A percentile compares a stretch with the other conserved stretches of the same genome.
These are phyloP conservation scores for Anadara kagoshimensis DNA, from an alignment of 1,140 invertebrate genomes.

Conservation along the genomic window DNA sequence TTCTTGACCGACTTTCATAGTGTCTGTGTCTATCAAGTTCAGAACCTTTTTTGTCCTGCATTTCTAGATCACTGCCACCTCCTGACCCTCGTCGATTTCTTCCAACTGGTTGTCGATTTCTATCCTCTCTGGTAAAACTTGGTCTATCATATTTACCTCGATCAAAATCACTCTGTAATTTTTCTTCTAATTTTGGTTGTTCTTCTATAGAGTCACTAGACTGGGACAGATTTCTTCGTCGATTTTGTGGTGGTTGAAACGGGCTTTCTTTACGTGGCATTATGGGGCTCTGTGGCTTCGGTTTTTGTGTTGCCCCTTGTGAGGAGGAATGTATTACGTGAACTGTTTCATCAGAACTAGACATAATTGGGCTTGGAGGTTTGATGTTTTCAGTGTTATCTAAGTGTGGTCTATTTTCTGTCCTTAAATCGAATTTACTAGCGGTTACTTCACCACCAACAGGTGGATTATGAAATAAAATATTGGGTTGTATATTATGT, in stretches of 20 bases:
- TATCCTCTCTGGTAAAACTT: conserved; percentile 10
- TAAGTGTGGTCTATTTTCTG: no score
- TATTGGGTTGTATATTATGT: not conserved
- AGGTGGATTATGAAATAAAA: no score
- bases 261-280: conserved; percentile 55
- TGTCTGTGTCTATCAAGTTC: conserved; percentile 4
- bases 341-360: conserved; percentile 25
- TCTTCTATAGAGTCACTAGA: conserved; percentile 36
- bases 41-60: not conserved
- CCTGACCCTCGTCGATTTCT: not conserved
- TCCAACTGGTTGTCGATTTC: not conserved
- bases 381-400: not conserved
- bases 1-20: conserved; percentile 6
- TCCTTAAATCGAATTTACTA: no score
- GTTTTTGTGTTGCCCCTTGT: conserved; percentile 8
- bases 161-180: conserved; percentile 7
- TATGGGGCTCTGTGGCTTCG: conserved; percentile 46
- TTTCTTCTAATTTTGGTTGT: conserved; percentile 21
- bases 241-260: conserved; percentile 48
- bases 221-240: conserved; percentile 35
- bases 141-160: conserved; percentile 8
- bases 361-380: conserved; percentile 21
- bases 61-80: not conserved
- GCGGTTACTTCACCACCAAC: no score
- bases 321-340: conserved; percentile 6